phyloP scores from a whole-genome alignment of 2,113 vertebrate genomes.

The Rhinoptilus africanus region DNA sequence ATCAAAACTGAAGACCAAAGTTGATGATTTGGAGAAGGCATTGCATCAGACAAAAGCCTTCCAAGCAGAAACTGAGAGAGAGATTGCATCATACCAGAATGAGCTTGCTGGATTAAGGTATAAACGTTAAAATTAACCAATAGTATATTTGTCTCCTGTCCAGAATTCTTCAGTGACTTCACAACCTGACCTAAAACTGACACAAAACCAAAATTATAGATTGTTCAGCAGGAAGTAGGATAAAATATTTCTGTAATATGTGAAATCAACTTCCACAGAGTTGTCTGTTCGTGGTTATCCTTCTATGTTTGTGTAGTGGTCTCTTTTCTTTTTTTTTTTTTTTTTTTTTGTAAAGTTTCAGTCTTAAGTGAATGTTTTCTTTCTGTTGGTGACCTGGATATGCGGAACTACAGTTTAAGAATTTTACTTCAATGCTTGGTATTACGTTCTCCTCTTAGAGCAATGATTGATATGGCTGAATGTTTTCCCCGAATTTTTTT shows the following conservation, averaged over 20 bases:
- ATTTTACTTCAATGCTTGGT: not conserved
- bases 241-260: not conserved
- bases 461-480: not conserved
- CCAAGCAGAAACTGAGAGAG: constrained; percentile 60
- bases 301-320: not conserved
- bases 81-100: constrained; percentile 59
- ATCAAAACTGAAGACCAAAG: constrained; percentile 59
- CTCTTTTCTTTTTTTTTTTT: not conserved
- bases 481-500: not conserved
- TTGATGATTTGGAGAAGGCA: constrained; percentile 71
- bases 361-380: not conserved
- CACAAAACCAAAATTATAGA: not conserved
- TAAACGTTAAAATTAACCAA: not conserved
- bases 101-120: constrained; percentile 75
- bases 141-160: not conserved
- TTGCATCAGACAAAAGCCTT: constrained; percentile 62
- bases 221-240: not conserved
- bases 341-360: not conserved
- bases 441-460: not conserved
- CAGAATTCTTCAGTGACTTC: not conserved
- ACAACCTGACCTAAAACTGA: not conserved
- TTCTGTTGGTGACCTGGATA: not conserved
- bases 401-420: not conserved
- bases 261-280: not conserved
- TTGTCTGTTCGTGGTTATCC: not conserved